Conservation (phyloP, 2,888 invertebrate genomes). For the Halocaridina rubra region DNA sequence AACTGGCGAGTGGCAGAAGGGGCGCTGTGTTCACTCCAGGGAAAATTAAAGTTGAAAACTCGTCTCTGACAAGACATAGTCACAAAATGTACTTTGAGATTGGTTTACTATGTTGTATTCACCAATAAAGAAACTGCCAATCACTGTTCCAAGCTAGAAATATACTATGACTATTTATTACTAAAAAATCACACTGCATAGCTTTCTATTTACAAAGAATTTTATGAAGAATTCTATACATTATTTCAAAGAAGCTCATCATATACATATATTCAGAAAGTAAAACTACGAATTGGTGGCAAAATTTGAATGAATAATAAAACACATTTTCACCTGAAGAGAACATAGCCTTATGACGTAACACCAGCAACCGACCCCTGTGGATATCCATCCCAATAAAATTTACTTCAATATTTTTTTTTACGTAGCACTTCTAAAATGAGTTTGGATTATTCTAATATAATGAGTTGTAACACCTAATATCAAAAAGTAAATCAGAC, state of each 20-base stretch:
- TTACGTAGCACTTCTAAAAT: slow-evolving; percentile 37
- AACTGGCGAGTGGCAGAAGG: slow-evolving; percentile 56
- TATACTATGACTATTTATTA: no score
- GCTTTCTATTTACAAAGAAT: slow-evolving; percentile 48
- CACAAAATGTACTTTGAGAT: no score
- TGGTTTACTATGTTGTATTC: no score
- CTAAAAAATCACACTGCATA: slow-evolving; percentile 48
- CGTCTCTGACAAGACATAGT: no score
- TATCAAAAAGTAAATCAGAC: slow-evolving; percentile 33
- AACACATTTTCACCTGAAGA: slow-evolving; percentile 33
- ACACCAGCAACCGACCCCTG: slow-evolving; percentile 55
- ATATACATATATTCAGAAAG: slow-evolving; percentile 49
- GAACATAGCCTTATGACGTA: slow-evolving; percentile 54
- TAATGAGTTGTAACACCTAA: slow-evolving; percentile 47
- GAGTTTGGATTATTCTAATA: slow-evolving; percentile 42
- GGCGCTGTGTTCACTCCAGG: slow-evolving; percentile 52
- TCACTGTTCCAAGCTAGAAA: no score
- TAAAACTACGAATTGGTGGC: no score
- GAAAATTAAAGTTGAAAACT: no score
- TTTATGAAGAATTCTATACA: slow-evolving; percentile 53
- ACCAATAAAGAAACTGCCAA: no score
- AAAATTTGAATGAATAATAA: slow-evolving; percentile 1
- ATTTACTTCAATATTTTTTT: slow-evolving; percentile 35
- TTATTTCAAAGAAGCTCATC: slow-evolving; percentile 45
- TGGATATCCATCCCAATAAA: slow-evolving; percentile 50